Evolutionary conservation across 2,797 vertebrate species (phyloP), one percentile per base, ranked within the genome.

Genomic region (Peromyscus melanophrys): DNA sequence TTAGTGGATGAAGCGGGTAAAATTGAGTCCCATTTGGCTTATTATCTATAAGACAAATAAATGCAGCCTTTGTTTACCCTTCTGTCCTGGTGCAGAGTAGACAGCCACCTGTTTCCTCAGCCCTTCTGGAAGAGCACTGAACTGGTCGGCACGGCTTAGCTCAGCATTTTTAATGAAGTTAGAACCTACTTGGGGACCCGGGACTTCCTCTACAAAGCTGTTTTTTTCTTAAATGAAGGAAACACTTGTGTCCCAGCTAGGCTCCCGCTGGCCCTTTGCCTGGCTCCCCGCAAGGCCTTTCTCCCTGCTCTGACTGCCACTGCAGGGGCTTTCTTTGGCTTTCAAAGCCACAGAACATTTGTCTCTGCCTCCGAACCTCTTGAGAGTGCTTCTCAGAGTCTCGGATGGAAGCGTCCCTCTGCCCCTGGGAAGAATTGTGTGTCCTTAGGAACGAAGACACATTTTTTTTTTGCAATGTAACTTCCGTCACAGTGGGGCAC

Each of bases 401-500:
- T 78, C 82, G n/a, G 55, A 86, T 34, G 52, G 94, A 92, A 43
- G 43, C 0, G 25, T 61, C 71, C 21, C n/a, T 67, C 23, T 73
- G 77, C 2, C 78, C 81, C 63, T 0, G 3, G 77, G 77, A 71
- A 86, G 84, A 80, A 14, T 13, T 40, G 67, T 63, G 40, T 27
- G n/a, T 65, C 77, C 34, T 37, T 75, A 69, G 19, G 89, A 61
- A 94, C 27, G 84, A 95, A 88, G 76, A 63, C 43, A 6, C 71
- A n/a, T n/a, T 95, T 95, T 10, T 67, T 67, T 90, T 98, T 94
- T 52, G 0, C 73, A 92, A 94, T 31, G 71, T 87, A 82, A 90
- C 96, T 94, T 96, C 88, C 81, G 90, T 96, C 96, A 97, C 91
- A 88, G 76, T 81, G 55, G 40, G 87, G 59, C 43, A 71, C 27